Percentiles rank a stretch among this genome's conserved stretches.
Conservation (phyloP, 53 echinoderm and acorn worm genomes). For the Paracentrotus lividus region DNA sequence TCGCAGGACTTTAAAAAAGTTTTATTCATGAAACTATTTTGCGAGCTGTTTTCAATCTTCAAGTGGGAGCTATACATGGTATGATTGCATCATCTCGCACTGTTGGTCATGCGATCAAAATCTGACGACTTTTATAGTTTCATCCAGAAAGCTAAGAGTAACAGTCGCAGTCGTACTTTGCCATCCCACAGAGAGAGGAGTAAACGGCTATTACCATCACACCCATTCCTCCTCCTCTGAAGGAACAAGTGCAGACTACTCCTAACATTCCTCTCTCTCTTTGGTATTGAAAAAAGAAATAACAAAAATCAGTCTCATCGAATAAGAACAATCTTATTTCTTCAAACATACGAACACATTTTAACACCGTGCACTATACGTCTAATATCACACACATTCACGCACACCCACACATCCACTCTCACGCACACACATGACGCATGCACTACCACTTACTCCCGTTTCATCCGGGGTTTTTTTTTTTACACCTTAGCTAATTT, state of each 20-base stretch:
- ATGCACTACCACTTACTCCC: background rate
- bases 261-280: background rate
- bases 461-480: too few species aligned
- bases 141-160: constrained; percentile 26
- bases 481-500: too few species aligned
- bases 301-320: background rate
- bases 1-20: background rate
- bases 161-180: constrained; percentile 2
- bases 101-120: constrained; percentile 40
- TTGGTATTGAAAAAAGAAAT: constrained; percentile 13
- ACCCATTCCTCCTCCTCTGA: background rate
- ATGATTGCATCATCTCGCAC: constrained; percentile 52
- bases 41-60: constrained; percentile 16
- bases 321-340: background rate
- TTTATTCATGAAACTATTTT: constrained; percentile 31
- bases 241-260: constrained; percentile 2
- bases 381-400: background rate
- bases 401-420: background rate
- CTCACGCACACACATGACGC: background rate
- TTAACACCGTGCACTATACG: background rate
- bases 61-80: constrained; percentile 31
- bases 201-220: constrained; percentile 47
- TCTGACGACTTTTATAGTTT: constrained; percentile 21
- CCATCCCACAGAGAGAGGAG: constrained; percentile 36
- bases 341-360: too few species aligned